Evolutionary conservation across 2,888 invertebrate genomes (phyloP), one percentile per base, ranked within the genome.

Genomic region (Pollenia griseotomentosa): DNA sequence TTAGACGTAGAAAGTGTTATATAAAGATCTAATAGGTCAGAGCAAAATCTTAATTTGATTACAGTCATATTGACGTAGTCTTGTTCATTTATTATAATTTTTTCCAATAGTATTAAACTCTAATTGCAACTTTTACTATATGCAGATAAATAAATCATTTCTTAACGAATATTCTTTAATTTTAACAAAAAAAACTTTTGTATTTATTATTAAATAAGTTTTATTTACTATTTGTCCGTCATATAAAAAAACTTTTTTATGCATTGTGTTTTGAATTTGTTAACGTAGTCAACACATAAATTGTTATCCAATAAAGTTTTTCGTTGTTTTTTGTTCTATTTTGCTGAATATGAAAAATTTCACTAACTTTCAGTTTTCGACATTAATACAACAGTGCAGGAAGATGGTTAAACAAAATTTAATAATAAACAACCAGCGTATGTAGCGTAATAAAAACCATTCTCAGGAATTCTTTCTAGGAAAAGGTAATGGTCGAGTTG

Each of bases 291-390:
- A 75, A 73, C 48, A 74, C 57, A 81, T 66, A 81, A 68, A 68
- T 75, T 66, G 46, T 44, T 82, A 68, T 59, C 46, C 63, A 65
- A 73, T 57, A 73, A 66, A 73, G 16, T 48, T n/a, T 73, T 66
- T 51, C n/a, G 4, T 1, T 16, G 16, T n/a, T 14, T 65, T 65
- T 19, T 19, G 3, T 33, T 70, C 53, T 23, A 40, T 61, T 57
- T 7, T 75, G 82, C 82, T 83, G 82, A 83, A 53, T 70, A 70
- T 70, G 53, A 53, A 53, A 55, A 74, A 74, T 59, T 53, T 75
- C 51, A 59, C 46, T 11, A 57, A 40, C 55, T 78, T 57, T 46
- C 57, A 10, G 46, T 53, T 51, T 19, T 44, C 14, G 10, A 48
- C 16, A 6, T 59, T 9, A 46, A 65, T 19, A 44, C 53, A 61